Conservation (phyloP, 2,113 vertebrate genomes). For the Petrocephalus zakoni region DNA sequence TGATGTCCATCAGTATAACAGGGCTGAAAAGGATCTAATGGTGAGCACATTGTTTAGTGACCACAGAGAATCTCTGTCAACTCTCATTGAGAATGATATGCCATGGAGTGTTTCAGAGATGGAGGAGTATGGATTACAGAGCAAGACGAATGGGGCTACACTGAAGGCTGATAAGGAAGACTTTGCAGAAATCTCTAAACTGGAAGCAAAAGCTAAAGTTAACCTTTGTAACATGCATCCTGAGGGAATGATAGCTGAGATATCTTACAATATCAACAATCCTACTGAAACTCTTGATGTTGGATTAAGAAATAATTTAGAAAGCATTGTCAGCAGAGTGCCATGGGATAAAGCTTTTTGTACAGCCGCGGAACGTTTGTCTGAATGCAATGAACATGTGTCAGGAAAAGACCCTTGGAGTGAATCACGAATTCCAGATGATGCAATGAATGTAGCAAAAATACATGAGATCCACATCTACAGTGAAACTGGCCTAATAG, state of each 20-base stretch:
- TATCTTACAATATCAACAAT: constrained; percentile 24
- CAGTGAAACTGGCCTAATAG: constrained; percentile 36
- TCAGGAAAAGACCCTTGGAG: constrained; percentile 35
- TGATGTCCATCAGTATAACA: neutral
- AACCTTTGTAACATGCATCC: constrained; percentile 29
- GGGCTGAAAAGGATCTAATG: neutral
- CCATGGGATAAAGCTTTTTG: constrained; percentile 24
- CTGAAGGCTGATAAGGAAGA: constrained; percentile 33
- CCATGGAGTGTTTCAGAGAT: constrained; percentile 25
- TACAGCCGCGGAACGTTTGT: constrained; percentile 31
- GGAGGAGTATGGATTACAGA: constrained; percentile 14
- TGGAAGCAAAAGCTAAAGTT: constrained; percentile 37
- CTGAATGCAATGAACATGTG: constrained; percentile 37
- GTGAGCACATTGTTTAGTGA: constrained; percentile 24
- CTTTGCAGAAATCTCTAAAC: constrained; percentile 25
- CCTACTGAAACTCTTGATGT: constrained; percentile 26
- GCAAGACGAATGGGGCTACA: constrained; percentile 27
- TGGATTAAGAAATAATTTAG: constrained; percentile 27
- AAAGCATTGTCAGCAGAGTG: constrained; percentile 20
- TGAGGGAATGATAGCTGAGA: constrained; percentile 10
- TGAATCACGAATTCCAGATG: constrained; percentile 39
- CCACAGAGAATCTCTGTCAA: constrained; percentile 33
- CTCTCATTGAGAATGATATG: constrained; percentile 21
- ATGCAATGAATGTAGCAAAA: constrained; percentile 46
- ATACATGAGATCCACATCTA: constrained; percentile 50